A percentile compares a stretch with the other conserved stretches of the same genome.
Conservation (phyloP, 2,113 vertebrate species). For the Neogale vison region DNA sequence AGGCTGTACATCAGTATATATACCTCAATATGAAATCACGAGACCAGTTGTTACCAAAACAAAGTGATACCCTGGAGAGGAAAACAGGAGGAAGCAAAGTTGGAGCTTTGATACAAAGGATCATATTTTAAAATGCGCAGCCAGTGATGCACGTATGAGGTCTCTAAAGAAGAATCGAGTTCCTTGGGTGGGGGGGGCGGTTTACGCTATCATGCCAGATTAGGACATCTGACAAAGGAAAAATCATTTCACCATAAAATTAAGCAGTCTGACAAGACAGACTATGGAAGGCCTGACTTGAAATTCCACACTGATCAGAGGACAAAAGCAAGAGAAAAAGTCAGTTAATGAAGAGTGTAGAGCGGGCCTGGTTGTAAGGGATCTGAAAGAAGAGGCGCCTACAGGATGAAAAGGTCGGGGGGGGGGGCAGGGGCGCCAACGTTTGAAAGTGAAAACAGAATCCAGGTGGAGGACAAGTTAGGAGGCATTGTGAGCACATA, state of each 20-base stretch:
- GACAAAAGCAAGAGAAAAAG: background rate
- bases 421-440: background rate
- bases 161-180: background rate
- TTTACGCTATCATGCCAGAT: background rate
- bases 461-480: background rate
- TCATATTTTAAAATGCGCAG: background rate
- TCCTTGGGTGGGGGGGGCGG: background rate
- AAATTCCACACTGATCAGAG: conserved; percentile 43
- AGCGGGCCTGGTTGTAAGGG: background rate
- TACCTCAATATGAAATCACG: background rate
- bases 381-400: background rate
- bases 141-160: background rate
- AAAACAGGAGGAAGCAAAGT: background rate
- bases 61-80: background rate
- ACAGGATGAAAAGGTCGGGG: background rate
- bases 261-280: background rate
- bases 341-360: background rate
- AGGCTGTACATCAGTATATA: background rate
- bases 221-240: background rate
- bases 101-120: background rate
- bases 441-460: conserved; percentile 14
- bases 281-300: background rate
- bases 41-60: background rate
- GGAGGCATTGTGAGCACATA: background rate
- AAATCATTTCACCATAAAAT: background rate